These are phyloP conservation scores for Heterohyrax brucei DNA, from an alignment of 2,797 vertebrate species.

Conservation along the genomic window DNA sequence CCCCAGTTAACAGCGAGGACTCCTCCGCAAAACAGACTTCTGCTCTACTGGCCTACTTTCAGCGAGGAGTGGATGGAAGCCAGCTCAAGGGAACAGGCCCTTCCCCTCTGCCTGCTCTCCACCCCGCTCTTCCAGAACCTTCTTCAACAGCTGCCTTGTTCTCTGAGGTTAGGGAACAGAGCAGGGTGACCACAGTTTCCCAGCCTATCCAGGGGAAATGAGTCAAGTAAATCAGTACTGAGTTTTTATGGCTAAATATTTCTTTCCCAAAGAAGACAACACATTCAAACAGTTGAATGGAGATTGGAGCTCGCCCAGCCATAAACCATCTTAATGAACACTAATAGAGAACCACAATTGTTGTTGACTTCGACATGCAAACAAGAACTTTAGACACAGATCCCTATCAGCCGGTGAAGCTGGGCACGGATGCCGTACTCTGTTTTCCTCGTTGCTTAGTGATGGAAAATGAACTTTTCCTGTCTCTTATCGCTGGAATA, in stretches of 20 bases:
- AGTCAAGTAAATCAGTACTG: constrained; percentile 82
- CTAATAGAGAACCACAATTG: constrained; percentile 88
- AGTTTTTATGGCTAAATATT: constrained; percentile 83
- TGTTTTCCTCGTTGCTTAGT: constrained; percentile 89
- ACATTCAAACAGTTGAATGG: constrained; percentile 81
- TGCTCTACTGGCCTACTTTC: constrained; percentile 69
- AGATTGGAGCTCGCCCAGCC: constrained; percentile 85
- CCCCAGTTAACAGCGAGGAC: background rate
- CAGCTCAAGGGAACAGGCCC: background rate
- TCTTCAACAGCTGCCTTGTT: constrained; percentile 67
- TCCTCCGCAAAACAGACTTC: background rate
- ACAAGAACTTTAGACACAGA: constrained; percentile 89
- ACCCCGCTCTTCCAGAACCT: constrained; percentile 28
- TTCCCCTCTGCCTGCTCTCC: background rate
- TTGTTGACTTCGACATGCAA: constrained; percentile 90
- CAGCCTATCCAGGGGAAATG: constrained; percentile 78
- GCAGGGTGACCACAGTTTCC: constrained; percentile 64
- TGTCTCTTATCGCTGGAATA: constrained; percentile 87
- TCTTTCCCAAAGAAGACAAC: constrained; percentile 84
- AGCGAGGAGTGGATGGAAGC: background rate
- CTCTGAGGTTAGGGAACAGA: background rate
- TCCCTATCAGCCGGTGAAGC: constrained; percentile 84
- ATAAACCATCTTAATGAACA: constrained; percentile 88
- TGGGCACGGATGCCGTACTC: constrained; percentile 72
- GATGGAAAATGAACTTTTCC: constrained; percentile 87